Base-by-base conservation (phyloP, 2,797 vertebrate species). In the Eupleurogrammus muticus region DNA sequence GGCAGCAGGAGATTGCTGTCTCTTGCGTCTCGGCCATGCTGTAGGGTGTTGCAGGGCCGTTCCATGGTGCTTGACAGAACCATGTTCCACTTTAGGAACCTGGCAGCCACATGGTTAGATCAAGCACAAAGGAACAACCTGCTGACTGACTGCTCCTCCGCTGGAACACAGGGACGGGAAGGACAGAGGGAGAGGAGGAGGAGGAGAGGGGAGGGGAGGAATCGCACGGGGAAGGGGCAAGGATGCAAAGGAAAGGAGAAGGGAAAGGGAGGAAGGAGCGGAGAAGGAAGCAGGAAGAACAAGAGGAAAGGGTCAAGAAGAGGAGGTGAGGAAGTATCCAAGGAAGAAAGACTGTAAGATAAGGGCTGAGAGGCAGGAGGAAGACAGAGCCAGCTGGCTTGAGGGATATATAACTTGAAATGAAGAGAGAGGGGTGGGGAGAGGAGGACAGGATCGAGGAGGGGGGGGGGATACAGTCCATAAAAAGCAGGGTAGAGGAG, bases 121-220 rank as follows among this genome's bases (percentile, higher is more conserved):
- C 98, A 99, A 99, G 98, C 98, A 99, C 98, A 99, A 99, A 96
- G 97, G 97, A 99, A 99, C 97, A 98, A 96, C 97, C 96, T 96
- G 97, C 97, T 94, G 93, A 96, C 96, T 95, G 93, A 90, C 87
- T 89, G 89, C 89, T 96, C 96, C 96, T 97, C 96, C 94, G 95
- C 95, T 94, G 96, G 95, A 95, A 94, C 93, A 97, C 92, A 93
- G 94, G 94, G 92, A 93, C 88, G 89, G 84, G 91, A 90, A 92
- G 90, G 91, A 71, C 71, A 67, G 73, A 75, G 63, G 81, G 58
- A 42, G 49, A 59, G 24, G 35, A 67, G 54, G 61, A 58, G 58
- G 55, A 16, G 54, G 21, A 17, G 23, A 32, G 49, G 35, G 21
- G 28, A 65, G 88, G 84, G 90, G 51, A 40, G 38, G 10, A 36